These are phyloP conservation scores for Gymnosoma rotundatum DNA, from an alignment of 2,888 invertebrate genomes.

Conservation along the genomic window DNA sequence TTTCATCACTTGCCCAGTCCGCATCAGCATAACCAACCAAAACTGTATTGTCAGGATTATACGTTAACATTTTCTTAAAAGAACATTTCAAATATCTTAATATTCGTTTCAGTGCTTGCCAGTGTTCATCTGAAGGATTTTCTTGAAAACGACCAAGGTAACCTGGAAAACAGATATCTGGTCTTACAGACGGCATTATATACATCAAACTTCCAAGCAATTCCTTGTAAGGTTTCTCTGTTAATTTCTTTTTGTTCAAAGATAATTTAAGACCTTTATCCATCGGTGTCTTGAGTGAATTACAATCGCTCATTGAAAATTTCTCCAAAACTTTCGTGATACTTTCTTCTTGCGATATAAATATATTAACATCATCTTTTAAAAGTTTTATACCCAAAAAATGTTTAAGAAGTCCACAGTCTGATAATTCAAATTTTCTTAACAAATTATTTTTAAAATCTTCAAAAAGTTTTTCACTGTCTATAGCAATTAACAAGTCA, in stretches of 20 bases:
- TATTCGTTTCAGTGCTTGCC: constrained; percentile 27
- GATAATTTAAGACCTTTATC: constrained; percentile 34
- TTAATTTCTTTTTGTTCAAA: background rate
- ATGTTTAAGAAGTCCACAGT: constrained; percentile 31
- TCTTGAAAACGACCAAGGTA: constrained; percentile 14
- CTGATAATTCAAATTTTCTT: constrained; percentile 42
- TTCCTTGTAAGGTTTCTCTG: constrained; percentile 34
- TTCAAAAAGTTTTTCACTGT: background rate
- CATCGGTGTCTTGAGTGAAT: constrained; percentile 42
- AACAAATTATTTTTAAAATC: constrained; percentile 13
- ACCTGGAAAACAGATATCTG: constrained; percentile 21
- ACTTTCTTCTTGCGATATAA: constrained; percentile 28
- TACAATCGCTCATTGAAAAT: constrained; percentile 38
- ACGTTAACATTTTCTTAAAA: constrained; percentile 17
- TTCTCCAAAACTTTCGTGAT: constrained; percentile 24
- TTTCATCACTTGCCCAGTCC: too few relatives aligned
- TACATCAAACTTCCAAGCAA: constrained; percentile 43
- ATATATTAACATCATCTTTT: background rate
- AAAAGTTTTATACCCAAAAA: constrained; percentile 42
- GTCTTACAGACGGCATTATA: constrained; percentile 38
- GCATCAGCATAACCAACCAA: too few relatives aligned
- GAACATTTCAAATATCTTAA: constrained; percentile 34
- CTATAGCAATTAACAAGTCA: constrained; percentile 32
- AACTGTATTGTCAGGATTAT: background rate
- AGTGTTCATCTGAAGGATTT: constrained; percentile 22